Evolutionary conservation across 2,797 vertebrate genomes (phyloP), one percentile per base, ranked within the genome.

Genomic region (Monodelphis domestica): DNA sequence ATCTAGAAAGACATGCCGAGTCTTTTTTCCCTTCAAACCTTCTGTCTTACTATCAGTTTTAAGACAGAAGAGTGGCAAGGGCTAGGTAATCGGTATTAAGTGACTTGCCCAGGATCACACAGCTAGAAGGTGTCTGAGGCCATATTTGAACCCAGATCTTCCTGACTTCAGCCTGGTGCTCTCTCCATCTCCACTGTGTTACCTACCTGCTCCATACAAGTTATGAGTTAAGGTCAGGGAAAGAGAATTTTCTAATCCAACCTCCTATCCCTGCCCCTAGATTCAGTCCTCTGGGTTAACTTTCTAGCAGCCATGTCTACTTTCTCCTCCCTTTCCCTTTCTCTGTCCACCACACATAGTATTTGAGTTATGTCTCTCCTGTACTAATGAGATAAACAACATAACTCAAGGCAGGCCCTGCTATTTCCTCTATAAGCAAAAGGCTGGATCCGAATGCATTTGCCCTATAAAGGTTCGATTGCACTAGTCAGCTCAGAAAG

Each of bases 311-410:
- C 94, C 97, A 96, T 93, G 98, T 94, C 95, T 97, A 96, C 93
- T 87, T 97, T 95, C 95, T 55, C 54, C 95, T 94, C 95, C 93
- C 95, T 91, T 53, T 84, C 38, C 91, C 90, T 87, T 96, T 96
- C 95, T 97, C 93, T 92, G 21, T 63, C 33, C 1, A 92, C 95
- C 96, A 96, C 97, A 96, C 98, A 0, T 91, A 78, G 53, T 55
- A 97, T 97, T 95, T 98, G 98, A 98, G 97, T 98, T 98, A 98
- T 98, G 97, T 93, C 96, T 98, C 95, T 97, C 96, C 98, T 98
- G 96, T 97, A 97, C 98, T 98, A 98, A 98, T 98, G 98, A 98
- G 98, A 98, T 98, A 98, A 98, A 98, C 98, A 98, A 97, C 97
- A 97, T 97, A 98, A 98, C 96, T 98, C 98, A 98, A 94, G 91